Base-by-base conservation (phyloP, 2,888 invertebrate species). In the Eupithecia vulgata region DNA sequence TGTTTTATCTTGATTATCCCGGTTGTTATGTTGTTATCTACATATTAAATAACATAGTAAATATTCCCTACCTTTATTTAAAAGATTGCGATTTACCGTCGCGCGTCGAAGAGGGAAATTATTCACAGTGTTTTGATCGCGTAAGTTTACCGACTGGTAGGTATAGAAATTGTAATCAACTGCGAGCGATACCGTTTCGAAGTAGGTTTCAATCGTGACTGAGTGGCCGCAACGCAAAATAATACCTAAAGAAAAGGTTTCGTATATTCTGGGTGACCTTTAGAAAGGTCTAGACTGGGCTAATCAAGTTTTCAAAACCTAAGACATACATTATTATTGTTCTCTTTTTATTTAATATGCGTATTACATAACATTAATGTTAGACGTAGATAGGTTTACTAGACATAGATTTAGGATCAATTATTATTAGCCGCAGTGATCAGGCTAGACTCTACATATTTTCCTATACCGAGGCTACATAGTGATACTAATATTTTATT, bases 121-220 rank as follows among this genome's bases (percentile, higher is more conserved):
- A 52, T 10, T 52, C 10, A 48, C 8, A 52, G 57, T 25, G 5
- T 12, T 57, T 57, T 13, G 57, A 57, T 25, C 25, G 57, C 57
- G 57, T 13, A 8, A 8, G 8, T 48, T 25, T 25, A 57, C 25
- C 13, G 12, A 52, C 52, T 52, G 25, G 21, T 45, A 45, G 45
- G 15, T 25, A 57, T 57, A 25, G 3, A 21, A 57, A 25, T 25
- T 13, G 12, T 25, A 12, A 57, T 57, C 25, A 57, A 25, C 25
- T 1, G 57, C 57, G 57, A 57, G 57, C 34, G 66, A 68, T 30
- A 71, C 74, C 71, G 59, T 52, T 66, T 66, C 42, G 66, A 74
- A 67, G 71, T 67, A 68, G 66, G 62, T 13, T 66, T 37, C 25
- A 42, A 52, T 25, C 62, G 61, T 52, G 68, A 74, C 74, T 74